A percentile compares a stretch with the other conserved stretches of the same genome.
Conservation (phyloP, 1,140 invertebrate species). For the Forficula auricularia region DNA sequence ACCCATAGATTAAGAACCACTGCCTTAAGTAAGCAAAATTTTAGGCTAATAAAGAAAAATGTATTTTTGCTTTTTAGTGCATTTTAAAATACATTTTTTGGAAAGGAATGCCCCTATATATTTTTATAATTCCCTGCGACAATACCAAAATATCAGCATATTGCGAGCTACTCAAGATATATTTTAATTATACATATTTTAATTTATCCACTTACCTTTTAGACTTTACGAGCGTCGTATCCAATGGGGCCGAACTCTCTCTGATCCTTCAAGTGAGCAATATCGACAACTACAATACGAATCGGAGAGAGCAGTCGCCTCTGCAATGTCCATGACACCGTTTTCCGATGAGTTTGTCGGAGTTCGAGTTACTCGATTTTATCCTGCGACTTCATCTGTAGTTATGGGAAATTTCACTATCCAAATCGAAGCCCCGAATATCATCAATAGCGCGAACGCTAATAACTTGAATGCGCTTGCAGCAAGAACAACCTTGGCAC, state of each 20-base stretch:
- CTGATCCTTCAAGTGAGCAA: slow-evolving; percentile 55
- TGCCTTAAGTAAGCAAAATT: too few species aligned
- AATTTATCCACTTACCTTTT: too few species aligned
- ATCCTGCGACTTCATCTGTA: slow-evolving; percentile 21
- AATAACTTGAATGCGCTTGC: slow-evolving; percentile 18
- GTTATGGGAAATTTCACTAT: slow-evolving; percentile 73
- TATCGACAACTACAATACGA: slow-evolving; percentile 71
- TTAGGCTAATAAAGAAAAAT: too few species aligned
- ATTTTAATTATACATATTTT: too few species aligned
- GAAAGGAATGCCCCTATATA: too few species aligned
- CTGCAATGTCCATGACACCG: slow-evolving; percentile 75
- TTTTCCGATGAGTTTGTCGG: slow-evolving; percentile 71
- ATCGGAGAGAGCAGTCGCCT: slow-evolving; percentile 66
- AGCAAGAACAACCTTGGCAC: slow-evolving; percentile 43
- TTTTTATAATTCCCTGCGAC: too few species aligned
- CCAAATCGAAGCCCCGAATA: slow-evolving; percentile 38
- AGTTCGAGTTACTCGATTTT: slow-evolving; percentile 62
- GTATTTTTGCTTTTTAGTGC: too few species aligned
- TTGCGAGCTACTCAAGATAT: too few species aligned
- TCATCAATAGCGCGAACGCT: too few species aligned
- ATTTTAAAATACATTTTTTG: too few species aligned
- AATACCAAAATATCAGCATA: too few species aligned
- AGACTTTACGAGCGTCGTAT: slow-evolving; percentile 58
- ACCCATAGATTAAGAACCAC: too few species aligned
- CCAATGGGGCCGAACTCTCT: slow-evolving; percentile 53